Evolutionary conservation across 2,888 invertebrate genomes (phyloP).

Genomic region (Hetaerina titia): DNA sequence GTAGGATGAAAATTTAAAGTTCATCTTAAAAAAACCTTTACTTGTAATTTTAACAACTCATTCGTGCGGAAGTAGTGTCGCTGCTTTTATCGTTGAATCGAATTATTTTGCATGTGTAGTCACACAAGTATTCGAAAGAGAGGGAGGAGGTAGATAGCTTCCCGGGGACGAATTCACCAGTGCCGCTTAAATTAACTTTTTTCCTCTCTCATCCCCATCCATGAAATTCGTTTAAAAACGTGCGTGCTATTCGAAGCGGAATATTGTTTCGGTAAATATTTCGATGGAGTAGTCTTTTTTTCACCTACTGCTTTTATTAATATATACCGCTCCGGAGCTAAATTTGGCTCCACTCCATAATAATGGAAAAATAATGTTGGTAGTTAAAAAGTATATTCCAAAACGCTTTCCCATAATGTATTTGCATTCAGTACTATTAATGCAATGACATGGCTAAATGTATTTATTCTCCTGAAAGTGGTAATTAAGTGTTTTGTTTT

Average conservation of each 20-base stretch:
- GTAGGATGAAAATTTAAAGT: too few species aligned
- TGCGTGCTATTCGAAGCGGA: background rate
- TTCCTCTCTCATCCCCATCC: background rate
- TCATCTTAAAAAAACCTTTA: too few species aligned
- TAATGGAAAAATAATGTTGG: conserved; percentile 38
- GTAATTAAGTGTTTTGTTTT: background rate
- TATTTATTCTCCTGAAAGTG: background rate
- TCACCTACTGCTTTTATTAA: background rate
- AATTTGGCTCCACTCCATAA: conserved; percentile 27
- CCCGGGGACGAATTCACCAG: background rate
- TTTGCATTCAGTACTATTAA: background rate
- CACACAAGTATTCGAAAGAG: background rate
- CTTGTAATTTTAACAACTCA: background rate
- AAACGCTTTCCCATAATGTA: background rate
- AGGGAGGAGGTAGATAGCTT: background rate
- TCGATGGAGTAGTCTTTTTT: background rate
- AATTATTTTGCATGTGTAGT: background rate
- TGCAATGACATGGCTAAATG: background rate
- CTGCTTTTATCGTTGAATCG: background rate
- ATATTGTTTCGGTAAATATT: conserved; percentile 48
- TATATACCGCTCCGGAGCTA: background rate
- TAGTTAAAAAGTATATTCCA: background rate
- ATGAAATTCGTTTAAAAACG: background rate
- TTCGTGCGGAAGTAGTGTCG: background rate
- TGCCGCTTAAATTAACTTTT: background rate